Evolutionary conservation across 2,797 vertebrate species (phyloP).

Genomic region (Vultur gryphus): DNA sequence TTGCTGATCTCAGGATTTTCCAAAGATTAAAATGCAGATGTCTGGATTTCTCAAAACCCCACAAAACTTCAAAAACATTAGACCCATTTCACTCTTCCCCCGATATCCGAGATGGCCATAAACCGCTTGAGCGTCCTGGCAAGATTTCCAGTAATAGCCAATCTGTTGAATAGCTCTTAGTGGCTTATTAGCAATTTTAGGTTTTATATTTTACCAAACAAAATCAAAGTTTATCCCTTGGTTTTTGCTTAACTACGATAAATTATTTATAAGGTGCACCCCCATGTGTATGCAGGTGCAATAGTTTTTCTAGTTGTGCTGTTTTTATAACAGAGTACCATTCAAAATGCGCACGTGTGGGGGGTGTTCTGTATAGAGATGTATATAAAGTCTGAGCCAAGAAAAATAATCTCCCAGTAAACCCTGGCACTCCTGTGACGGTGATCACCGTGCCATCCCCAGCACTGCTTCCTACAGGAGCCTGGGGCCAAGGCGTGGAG

Average conservation of each 20-base stretch:
- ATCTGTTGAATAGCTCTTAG: not conserved
- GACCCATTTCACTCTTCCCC: not conserved
- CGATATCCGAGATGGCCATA: not conserved
- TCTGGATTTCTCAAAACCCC: conserved; percentile 30
- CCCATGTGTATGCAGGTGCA: not conserved
- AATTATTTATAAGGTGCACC: not conserved
- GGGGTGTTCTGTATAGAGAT: not conserved
- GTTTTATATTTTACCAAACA: not conserved
- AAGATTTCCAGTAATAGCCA: not conserved
- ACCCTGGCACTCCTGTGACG: not conserved
- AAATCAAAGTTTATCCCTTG: not conserved
- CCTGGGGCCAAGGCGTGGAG: not conserved
- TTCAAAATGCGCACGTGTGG: rapidly evolving
- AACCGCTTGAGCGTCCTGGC: not conserved
- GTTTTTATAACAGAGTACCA: not conserved
- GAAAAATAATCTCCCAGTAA: not conserved
- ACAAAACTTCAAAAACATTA: not conserved
- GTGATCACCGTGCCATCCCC: not conserved
- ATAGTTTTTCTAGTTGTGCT: not conserved
- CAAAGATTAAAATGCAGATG: conserved; percentile 11
- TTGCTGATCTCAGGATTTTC: conserved; percentile 59
- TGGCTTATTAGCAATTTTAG: not conserved
- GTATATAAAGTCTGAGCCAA: not conserved
- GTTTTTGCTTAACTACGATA: not conserved
- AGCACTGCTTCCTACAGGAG: not conserved